Evolutionary conservation across 35 echinoderm and acorn worm species (phyloP).

Genomic region (Amphiura filiformis): DNA sequence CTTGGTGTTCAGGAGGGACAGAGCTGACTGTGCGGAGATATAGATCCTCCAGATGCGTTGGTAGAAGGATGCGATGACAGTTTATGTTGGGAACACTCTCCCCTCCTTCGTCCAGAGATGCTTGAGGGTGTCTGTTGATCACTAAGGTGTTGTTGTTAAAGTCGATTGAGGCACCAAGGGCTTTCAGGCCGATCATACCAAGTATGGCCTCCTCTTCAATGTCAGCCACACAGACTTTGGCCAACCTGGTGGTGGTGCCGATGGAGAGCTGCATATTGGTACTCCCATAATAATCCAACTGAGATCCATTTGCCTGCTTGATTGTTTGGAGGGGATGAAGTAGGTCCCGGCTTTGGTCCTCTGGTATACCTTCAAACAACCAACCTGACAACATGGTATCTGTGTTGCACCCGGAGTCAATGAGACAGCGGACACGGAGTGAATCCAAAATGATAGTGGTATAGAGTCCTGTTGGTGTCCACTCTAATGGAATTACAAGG

Average conservation of each 20-base stretch:
- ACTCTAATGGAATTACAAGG: not conserved
- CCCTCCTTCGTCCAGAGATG: too few species aligned
- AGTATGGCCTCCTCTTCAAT: not conserved
- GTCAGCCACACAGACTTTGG: not conserved
- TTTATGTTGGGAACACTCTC: too few species aligned
- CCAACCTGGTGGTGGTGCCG: not conserved
- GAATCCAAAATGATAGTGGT: not conserved
- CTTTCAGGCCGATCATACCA: not conserved
- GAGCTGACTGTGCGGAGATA: too few species aligned
- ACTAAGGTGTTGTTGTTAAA: not conserved
- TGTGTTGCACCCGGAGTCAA: not conserved
- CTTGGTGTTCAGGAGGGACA: too few species aligned
- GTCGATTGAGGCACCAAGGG: not conserved
- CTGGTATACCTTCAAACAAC: not conserved
- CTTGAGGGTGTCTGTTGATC: too few species aligned
- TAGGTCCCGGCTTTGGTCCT: not conserved
- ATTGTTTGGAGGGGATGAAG: not conserved
- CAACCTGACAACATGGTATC: not conserved
- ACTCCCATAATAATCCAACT: not conserved
- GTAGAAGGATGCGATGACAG: too few species aligned
- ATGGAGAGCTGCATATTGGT: not conserved
- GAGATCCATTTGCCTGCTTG: not conserved
- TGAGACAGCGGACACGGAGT: not conserved
- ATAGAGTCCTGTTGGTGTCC: not conserved
- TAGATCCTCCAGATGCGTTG: too few species aligned